Evolutionary conservation across 2,888 invertebrate genomes (phyloP).

Genomic region (Pedicia rivosa): DNA sequence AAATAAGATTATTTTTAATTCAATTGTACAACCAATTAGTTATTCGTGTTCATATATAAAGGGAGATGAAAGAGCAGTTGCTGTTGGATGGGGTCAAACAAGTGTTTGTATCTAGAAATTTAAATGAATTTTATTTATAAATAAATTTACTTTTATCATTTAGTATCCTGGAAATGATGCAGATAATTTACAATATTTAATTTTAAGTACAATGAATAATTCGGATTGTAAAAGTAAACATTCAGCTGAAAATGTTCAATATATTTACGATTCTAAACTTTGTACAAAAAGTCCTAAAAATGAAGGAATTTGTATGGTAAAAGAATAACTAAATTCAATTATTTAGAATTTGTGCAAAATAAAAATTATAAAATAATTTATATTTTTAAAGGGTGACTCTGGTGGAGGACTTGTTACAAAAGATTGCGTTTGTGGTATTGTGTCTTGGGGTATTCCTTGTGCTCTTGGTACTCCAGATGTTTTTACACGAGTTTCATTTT

Average conservation of each 20-base stretch:
- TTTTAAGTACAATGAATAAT: not conserved
- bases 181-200: conserved; percentile 4
- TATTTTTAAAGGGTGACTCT: too few relatives aligned
- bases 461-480: conserved; percentile 6
- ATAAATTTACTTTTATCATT: too few relatives aligned
- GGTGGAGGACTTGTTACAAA: conserved; percentile 15
- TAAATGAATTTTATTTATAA: too few relatives aligned
- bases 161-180: not conserved
- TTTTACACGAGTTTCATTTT: conserved; percentile 4
- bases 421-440: conserved; percentile 4
- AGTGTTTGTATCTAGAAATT: not conserved
- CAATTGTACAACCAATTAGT: conserved; percentile 3
- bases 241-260: not conserved
- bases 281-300: conserved; percentile 8
- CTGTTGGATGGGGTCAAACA: conserved; percentile 6
- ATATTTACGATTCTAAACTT: conserved; percentile 8
- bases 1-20: conserved; percentile 2
- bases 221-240: conserved; percentile 1
- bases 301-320: conserved; percentile 9
- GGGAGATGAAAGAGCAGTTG: not conserved
- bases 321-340: too few relatives aligned
- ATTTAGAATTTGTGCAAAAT: too few relatives aligned
- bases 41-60: not conserved
- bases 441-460: conserved; percentile 6
- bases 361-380: too few relatives aligned